Conservation (phyloP, 2,888 invertebrate species). For the Lissonota sp. region DNA sequence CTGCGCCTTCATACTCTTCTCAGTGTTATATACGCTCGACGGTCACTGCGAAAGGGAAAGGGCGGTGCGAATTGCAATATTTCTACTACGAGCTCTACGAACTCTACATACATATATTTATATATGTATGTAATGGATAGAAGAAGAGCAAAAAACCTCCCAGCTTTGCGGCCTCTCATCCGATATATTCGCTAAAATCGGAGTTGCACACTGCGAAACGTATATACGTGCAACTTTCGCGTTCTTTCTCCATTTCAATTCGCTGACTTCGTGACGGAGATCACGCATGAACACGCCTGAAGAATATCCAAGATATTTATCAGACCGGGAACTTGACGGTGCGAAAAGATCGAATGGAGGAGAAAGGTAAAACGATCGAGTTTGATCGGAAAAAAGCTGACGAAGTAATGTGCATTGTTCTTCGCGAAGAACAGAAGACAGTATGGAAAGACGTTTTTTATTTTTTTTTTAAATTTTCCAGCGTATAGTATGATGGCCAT, state of each 20-base stretch:
- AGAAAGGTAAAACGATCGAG: constrained; percentile 4
- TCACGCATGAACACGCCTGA: constrained; percentile 30
- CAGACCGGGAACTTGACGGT: constrained; percentile 27
- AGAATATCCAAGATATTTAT: constrained; percentile 48
- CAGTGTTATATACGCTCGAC: constrained; percentile 35
- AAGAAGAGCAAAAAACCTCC: background rate
- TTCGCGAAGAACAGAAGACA: background rate
- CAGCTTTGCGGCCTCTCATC: too few relatives aligned
- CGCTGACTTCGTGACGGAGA: constrained; percentile 56
- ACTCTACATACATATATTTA: background rate
- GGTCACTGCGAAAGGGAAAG: constrained; percentile 2
- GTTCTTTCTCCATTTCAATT: constrained; percentile 35
- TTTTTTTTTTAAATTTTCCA: constrained; percentile 8
- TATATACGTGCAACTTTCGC: constrained; percentile 34
- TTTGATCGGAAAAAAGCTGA: constrained; percentile 6
- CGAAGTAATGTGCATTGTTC: background rate
- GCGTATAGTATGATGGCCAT: constrained; percentile 13
- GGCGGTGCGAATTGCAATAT: constrained; percentile 64
- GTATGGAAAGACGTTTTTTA: background rate
- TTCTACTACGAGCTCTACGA: constrained; percentile 51
- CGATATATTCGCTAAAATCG: background rate
- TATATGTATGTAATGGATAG: background rate
- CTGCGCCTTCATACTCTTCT: constrained; percentile 37
- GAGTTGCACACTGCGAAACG: constrained; percentile 17
- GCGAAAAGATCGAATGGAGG: background rate